Conservation (phyloP, 23 tunicate species). For the Clavelina lepadiformis region DNA sequence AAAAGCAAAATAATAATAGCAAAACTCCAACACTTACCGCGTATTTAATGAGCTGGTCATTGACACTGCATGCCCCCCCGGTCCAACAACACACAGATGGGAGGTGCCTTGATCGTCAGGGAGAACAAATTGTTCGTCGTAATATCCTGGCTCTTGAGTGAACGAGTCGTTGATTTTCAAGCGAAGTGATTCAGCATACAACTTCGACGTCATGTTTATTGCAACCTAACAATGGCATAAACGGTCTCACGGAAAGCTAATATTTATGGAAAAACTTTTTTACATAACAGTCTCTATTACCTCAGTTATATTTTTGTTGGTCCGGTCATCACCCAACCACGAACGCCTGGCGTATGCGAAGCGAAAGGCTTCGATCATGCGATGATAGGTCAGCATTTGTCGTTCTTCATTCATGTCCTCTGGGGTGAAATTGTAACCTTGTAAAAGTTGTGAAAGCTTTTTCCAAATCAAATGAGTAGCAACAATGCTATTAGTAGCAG, state of each 20-base stretch:
- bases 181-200: conserved; percentile 57
- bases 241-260: background rate
- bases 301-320: conserved; percentile 43
- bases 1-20: too few relatives aligned
- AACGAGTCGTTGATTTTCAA: conserved; percentile 38
- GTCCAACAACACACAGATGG: conserved; percentile 49
- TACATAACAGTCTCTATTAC: background rate
- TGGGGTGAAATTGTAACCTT: conserved; percentile 56
- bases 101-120: conserved; percentile 72
- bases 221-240: conserved; percentile 27
- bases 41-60: conserved; percentile 55
- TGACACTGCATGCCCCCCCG: conserved; percentile 67
- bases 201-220: conserved; percentile 44
- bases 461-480: background rate
- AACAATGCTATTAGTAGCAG: background rate
- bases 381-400: conserved; percentile 52
- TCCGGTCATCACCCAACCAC: conserved; percentile 54
- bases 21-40: conserved; percentile 28
- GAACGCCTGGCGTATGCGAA: conserved; percentile 75
- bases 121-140: conserved; percentile 50
- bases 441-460: background rate
- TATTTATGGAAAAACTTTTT: background rate
- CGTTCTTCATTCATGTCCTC: conserved; percentile 24
- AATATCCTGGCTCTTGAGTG: conserved; percentile 32
- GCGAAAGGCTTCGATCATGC: conserved; percentile 81